Evolutionary conservation across 2,113 vertebrate genomes (phyloP).

Genomic region (Anolis carolinensis): DNA sequence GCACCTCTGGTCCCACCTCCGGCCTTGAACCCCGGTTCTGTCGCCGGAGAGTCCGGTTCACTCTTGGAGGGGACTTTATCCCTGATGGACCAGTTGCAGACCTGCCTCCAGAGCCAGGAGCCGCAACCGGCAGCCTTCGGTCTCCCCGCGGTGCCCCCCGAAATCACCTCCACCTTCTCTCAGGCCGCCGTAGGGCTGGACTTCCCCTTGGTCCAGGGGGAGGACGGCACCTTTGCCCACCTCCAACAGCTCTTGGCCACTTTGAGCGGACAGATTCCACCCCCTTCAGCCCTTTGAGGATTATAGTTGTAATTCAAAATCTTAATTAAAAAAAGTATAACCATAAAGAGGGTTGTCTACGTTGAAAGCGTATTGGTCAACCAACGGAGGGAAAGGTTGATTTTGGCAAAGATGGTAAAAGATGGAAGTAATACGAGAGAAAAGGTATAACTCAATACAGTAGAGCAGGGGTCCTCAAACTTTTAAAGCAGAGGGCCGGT

Average conservation of each 20-base stretch:
- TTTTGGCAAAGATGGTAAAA: too few relatives aligned
- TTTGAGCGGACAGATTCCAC: background rate
- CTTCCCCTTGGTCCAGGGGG: background rate
- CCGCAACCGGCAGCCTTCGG: background rate
- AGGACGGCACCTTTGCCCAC: background rate
- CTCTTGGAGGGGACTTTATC: background rate
- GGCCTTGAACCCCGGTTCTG: background rate
- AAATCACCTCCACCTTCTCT: background rate
- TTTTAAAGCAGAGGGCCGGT: too few relatives aligned
- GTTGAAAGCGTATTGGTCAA: too few relatives aligned
- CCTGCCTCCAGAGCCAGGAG: conserved; percentile 42
- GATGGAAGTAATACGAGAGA: too few relatives aligned
- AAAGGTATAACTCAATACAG: too few relatives aligned
- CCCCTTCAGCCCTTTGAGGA: background rate
- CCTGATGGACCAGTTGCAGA: conserved; percentile 46
- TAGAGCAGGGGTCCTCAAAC: too few relatives aligned
- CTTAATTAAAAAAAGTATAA: too few relatives aligned
- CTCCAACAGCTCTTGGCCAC: background rate
- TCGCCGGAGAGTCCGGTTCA: background rate
- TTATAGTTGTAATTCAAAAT: too few relatives aligned
- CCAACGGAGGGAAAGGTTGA: too few relatives aligned
- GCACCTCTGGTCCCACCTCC: background rate
- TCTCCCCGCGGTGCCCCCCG: background rate
- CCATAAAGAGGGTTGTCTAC: too few relatives aligned
- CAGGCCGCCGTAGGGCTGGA: background rate